Conservation (phyloP, 2,797 vertebrate genomes). For the Sebastes hubbsi region DNA sequence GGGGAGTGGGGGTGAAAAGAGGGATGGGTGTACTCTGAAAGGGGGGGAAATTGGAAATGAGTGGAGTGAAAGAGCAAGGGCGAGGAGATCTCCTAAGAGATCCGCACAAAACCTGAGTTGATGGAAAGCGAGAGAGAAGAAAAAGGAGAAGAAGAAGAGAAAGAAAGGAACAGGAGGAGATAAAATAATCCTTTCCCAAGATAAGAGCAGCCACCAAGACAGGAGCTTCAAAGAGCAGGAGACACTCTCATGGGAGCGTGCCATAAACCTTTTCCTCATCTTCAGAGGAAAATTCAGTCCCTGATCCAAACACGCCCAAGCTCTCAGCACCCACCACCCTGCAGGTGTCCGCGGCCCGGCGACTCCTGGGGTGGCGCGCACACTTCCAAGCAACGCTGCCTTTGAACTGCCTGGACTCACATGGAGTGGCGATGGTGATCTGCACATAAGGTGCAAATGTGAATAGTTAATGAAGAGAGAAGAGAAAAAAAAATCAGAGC, state of each 20-base stretch:
- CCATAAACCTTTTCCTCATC: conserved; percentile 89
- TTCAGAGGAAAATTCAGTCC: conserved; percentile 83
- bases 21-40: conserved; percentile 46
- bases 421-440: conserved; percentile 77
- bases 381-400: conserved; percentile 74
- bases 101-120: conserved; percentile 53
- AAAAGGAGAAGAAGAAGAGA: conserved; percentile 38
- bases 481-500: conserved; percentile 46
- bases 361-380: conserved; percentile 70
- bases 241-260: conserved; percentile 84
- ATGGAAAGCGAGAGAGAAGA: conserved; percentile 47
- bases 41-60: conserved; percentile 57
- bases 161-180: conserved; percentile 78
- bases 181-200: conserved; percentile 92
- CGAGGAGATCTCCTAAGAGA: conserved; percentile 60
- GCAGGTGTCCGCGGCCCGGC: conserved; percentile 65
- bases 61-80: conserved; percentile 54
- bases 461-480: conserved; percentile 80
- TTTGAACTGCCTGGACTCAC: conserved; percentile 75
- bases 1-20: conserved; percentile 46
- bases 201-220: conserved; percentile 94
- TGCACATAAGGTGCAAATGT: conserved; percentile 78
- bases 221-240: conserved; percentile 92
- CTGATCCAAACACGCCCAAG: conserved; percentile 80
- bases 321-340: conserved; percentile 76